These are phyloP conservation scores for Corydoras maculifer DNA, from an alignment of 2,113 vertebrate species.

Conservation along the genomic window DNA sequence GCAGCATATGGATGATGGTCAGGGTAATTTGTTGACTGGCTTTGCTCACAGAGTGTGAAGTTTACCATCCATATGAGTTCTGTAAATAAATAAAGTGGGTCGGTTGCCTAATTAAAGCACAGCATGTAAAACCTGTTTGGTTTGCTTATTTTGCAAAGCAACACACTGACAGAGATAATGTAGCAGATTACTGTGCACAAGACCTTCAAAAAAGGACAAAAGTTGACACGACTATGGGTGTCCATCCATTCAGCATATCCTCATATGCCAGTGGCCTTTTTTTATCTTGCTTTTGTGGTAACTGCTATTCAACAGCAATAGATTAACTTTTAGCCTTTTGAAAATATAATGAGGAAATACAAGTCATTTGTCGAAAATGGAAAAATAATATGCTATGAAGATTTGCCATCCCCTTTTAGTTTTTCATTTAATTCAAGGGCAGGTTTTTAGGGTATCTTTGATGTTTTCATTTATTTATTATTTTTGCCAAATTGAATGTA, in stretches of 20 bases:
- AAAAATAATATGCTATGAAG: conserved; percentile 26
- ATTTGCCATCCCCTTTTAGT: conserved; percentile 14
- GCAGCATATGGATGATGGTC: neutral
- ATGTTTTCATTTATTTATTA: conserved; percentile 25
- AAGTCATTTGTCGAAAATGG: conserved; percentile 31
- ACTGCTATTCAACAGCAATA: neutral
- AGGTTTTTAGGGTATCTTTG: conserved; percentile 15
- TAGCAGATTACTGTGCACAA: conserved; percentile 10
- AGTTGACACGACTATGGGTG: neutral
- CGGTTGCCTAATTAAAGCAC: conserved; percentile 39
- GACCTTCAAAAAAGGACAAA: conserved; percentile 20
- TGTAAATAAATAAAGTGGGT: conserved; percentile 39
- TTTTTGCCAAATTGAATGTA: conserved; percentile 30
- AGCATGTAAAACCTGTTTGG: conserved; percentile 29
- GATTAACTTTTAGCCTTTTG: neutral
- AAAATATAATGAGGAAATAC: conserved; percentile 12
- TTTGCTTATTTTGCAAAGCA: conserved; percentile 34
- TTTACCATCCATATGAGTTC: conserved; percentile 16
- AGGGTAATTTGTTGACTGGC: conserved; percentile 5
- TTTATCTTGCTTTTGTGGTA: neutral
- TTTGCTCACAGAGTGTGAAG: conserved; percentile 27
- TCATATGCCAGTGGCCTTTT: no score
- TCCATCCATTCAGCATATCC: neutral
- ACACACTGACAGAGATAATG: conserved; percentile 30
- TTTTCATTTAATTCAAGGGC: conserved; percentile 5